Percentiles rank a stretch among this genome's conserved stretches.
Evolutionary conservation across 92 coral and sea anemone genomes (phyloP).

Genomic region (Porites cylindrica): DNA sequence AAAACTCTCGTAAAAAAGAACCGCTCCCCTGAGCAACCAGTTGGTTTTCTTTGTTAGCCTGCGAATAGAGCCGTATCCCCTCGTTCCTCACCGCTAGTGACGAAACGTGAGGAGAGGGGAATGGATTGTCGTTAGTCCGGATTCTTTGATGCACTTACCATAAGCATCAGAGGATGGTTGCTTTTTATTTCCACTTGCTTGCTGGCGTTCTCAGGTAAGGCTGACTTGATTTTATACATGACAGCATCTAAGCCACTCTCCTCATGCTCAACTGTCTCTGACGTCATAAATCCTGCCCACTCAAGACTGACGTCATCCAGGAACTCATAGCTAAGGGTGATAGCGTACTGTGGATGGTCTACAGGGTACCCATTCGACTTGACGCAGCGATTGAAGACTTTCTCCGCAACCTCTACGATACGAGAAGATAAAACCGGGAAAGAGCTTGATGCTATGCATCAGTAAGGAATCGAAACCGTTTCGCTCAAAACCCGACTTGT

Average conservation of each 20-base stretch:
- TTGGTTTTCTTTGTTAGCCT: too few species aligned
- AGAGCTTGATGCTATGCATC: too few species aligned
- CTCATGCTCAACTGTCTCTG: slow-evolving; percentile 77
- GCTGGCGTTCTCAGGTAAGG: slow-evolving; percentile 95
- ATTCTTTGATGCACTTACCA: slow-evolving; percentile 66
- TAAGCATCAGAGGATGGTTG: slow-evolving; percentile 95
- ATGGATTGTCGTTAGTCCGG: neutral
- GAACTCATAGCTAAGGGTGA: slow-evolving; percentile 95
- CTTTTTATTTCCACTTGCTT: slow-evolving; percentile 91
- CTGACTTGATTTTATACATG: slow-evolving; percentile 91
- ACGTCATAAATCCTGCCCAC: slow-evolving; percentile 74
- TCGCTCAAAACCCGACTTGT: too few species aligned
- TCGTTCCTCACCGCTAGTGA: too few species aligned
- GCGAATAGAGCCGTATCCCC: too few species aligned
- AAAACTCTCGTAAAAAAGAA: too few species aligned
- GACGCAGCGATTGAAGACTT: slow-evolving; percentile 92
- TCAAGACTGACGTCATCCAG: slow-evolving; percentile 95
- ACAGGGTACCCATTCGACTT: slow-evolving; percentile 84
- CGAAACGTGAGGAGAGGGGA: too few species aligned
- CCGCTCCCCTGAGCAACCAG: too few species aligned
- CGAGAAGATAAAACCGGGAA: neutral
- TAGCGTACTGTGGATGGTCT: slow-evolving; percentile 88
- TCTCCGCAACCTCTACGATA: slow-evolving; percentile 83
- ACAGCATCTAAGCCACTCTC: slow-evolving; percentile 90
- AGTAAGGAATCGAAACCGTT: too few species aligned